Percentiles rank a stretch among this genome's conserved stretches.
phyloP scores from a whole-genome alignment of 2,797 vertebrate genomes.

The Tympanoctomys barrerae region DNA sequence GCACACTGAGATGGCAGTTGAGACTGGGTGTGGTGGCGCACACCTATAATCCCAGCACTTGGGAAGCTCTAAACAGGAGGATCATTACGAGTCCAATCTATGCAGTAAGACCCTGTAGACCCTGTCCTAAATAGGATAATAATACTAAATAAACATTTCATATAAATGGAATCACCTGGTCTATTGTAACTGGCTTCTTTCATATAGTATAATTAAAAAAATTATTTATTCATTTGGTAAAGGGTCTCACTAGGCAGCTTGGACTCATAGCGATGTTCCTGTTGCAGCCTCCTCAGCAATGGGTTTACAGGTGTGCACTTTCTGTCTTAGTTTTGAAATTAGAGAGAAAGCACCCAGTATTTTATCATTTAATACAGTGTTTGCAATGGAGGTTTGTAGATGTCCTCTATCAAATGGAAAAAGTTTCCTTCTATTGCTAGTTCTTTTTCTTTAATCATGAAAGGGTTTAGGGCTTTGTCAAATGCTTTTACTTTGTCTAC shows the following conservation, averaged over 20 bases:
- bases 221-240: too few relatives aligned
- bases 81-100: too few relatives aligned
- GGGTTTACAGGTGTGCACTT: not conserved
- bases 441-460: slow-evolving; percentile 10
- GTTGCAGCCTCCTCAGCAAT: too few relatives aligned
- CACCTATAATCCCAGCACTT: too few relatives aligned
- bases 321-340: slow-evolving; percentile 44
- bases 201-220: not conserved
- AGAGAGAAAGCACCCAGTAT: not conserved
- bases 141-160: not conserved
- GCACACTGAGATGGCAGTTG: too few relatives aligned
- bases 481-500: slow-evolving; percentile 48
- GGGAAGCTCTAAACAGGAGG: too few relatives aligned
- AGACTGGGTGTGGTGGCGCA: too few relatives aligned
- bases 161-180: not conserved
- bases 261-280: too few relatives aligned
- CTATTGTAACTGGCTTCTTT: slow-evolving; percentile 35
- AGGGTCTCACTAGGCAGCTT: too few relatives aligned
- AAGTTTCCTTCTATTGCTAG: not conserved
- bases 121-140: too few relatives aligned
- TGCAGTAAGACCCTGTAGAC: too few relatives aligned
- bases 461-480: slow-evolving; percentile 31
- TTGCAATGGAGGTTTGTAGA: not conserved
- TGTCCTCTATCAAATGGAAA: not conserved
- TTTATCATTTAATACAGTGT: not conserved